Base-by-base conservation (phyloP, 2,797 vertebrate genomes). In the Silurus lanzhouensis region DNA sequence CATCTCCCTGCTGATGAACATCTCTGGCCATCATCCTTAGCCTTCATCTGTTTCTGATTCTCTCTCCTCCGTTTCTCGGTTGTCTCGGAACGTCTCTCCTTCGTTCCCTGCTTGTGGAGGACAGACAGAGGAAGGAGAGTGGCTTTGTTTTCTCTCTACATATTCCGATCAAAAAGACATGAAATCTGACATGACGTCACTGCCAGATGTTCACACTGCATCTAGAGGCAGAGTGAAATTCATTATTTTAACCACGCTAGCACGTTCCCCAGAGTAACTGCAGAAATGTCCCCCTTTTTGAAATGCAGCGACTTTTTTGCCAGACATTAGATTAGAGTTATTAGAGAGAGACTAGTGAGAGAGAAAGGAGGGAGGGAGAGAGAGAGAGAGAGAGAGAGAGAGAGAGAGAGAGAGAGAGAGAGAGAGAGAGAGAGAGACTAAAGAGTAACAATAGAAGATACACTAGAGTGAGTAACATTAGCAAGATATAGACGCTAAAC, bases 31-130 rank as follows among this genome's bases (percentile, higher is more conserved):
- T 66, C 78, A 52, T 63, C 25, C 46, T 68, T 27, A 13, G 17
- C 57, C 31, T 79, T 63, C 64, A 68, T 82, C 81, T 82, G 81
- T 71, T 82, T 82, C 48, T 60, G 52, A 82, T 82, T 70, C 19
- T 55, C 10, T 7, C 9, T 70, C 63, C 27, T 8, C 27, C 6
- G n/a, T 6, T 27, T 31, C 81, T 70, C 46, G n/a, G 58, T 63
- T 20, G 0, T 79, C 58, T 0, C 6, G 15, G 20, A 80, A 19
- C 0, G 27, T 67, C 66, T 57, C 27, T 58, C 17, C 3, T n/a
- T 46, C 27, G 0, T 63, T 46, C 60, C 22, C 25, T 48, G 38
- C 8, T 0, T 48, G 78, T 80, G 61, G 1, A 80, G 13, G 78
- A 80, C 1, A 38, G 44, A 64, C 38, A 46, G 77, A 78, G 0